Conservation (phyloP, 2,888 invertebrate species). For the Phorcus lineatus region DNA sequence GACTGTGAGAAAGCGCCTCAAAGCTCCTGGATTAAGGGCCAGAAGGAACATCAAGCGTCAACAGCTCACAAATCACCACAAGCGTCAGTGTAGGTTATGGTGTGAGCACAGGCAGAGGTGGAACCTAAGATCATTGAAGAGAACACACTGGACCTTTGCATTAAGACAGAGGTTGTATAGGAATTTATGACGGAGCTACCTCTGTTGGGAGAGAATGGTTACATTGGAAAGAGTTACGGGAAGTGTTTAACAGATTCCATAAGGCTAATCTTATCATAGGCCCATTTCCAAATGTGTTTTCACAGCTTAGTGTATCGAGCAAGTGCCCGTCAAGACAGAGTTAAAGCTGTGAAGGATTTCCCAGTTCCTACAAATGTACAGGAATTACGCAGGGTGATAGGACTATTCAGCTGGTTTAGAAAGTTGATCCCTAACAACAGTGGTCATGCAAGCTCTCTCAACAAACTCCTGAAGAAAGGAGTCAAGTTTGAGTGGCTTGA, state of each 20-base stretch:
- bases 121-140: no score
- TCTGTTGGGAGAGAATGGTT: no score
- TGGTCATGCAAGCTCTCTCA: slow-evolving; percentile 25
- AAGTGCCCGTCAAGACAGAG: slow-evolving; percentile 14
- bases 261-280: slow-evolving; percentile 31
- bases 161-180: no score
- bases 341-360: slow-evolving; percentile 21
- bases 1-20: no score
- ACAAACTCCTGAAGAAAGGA: slow-evolving; percentile 24
- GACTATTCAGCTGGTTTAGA: slow-evolving; percentile 36
- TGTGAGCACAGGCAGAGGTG: no score
- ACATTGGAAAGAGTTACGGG: background rate
- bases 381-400: slow-evolving; percentile 34
- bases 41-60: no score
- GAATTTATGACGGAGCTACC: no score
- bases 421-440: slow-evolving; percentile 34
- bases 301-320: slow-evolving; percentile 31
- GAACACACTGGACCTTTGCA: no score
- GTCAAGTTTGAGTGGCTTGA: slow-evolving; percentile 20
- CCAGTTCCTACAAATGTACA: slow-evolving; percentile 23
- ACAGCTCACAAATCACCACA: no score
- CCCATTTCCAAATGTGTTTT: slow-evolving; percentile 36
- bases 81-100: no score
- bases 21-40: no score
- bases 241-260: slow-evolving; percentile 27